phyloP scores from a whole-genome alignment of 2,888 invertebrate species.

The Netelia virgata region DNA sequence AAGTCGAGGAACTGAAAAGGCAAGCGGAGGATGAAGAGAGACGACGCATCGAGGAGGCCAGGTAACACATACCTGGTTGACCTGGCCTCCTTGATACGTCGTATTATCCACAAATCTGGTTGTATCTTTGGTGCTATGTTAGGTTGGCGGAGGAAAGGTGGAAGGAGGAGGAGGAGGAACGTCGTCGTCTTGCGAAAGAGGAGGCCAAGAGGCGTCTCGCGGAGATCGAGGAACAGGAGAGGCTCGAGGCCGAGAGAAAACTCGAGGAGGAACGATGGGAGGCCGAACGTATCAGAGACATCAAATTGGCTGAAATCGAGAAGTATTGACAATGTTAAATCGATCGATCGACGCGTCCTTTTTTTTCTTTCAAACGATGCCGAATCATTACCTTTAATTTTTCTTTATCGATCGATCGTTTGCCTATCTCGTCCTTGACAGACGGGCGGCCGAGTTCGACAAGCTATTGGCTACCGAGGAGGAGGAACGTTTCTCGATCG shows the following conservation, averaged over 20 bases:
- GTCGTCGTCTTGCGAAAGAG: constrained; percentile 77
- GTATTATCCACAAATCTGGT: constrained; percentile 56
- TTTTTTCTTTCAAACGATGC: constrained; percentile 22
- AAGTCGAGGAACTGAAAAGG: constrained; percentile 72
- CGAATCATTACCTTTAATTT: not conserved
- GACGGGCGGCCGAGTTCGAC: constrained; percentile 76
- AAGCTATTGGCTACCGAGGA: constrained; percentile 78
- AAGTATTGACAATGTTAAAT: constrained; percentile 30
- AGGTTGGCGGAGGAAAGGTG: constrained; percentile 81
- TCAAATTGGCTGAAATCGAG: constrained; percentile 80
- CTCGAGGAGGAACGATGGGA: constrained; percentile 85
- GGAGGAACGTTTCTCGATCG: constrained; percentile 86
- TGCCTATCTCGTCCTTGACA: constrained; percentile 37
- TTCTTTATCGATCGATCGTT: not conserved
- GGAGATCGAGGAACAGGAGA: constrained; percentile 85
- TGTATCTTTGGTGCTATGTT: constrained; percentile 66
- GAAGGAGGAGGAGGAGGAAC: constrained; percentile 78
- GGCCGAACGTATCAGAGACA: constrained; percentile 84
- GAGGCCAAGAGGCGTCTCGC: constrained; percentile 85
- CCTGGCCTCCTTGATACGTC: constrained; percentile 69
- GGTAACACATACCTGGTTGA: constrained; percentile 67
- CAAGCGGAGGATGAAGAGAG: constrained; percentile 72
- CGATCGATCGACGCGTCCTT: not conserved
- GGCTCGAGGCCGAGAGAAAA: constrained; percentile 86
- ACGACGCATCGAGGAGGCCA: constrained; percentile 70